Evolutionary conservation across 2,797 vertebrate species (phyloP).

Genomic region (Microtus obscurus): DNA sequence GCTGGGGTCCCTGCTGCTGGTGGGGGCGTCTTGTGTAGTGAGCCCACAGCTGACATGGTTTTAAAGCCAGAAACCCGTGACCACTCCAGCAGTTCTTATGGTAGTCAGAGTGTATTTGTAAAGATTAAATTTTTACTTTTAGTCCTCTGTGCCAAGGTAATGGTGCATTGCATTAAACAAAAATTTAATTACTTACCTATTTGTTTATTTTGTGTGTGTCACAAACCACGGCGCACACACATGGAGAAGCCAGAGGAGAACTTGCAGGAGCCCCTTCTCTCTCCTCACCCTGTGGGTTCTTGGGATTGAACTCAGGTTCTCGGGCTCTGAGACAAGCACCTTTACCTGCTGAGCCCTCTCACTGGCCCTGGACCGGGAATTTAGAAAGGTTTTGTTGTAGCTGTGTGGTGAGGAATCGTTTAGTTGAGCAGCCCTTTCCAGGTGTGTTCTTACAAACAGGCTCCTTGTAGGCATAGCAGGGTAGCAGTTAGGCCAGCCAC

Average conservation of each 20-base stretch:
- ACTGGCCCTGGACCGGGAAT: not conserved
- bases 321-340: not conserved
- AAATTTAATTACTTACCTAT: not conserved
- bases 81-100: not conserved
- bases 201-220: not conserved
- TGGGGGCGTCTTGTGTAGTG: not conserved
- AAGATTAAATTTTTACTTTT: slow-evolving; percentile 41
- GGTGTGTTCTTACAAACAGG: slow-evolving; percentile 34
- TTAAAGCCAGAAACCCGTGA: not conserved
- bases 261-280: not conserved
- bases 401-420: slow-evolving; percentile 12
- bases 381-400: slow-evolving; percentile 39
- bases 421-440: not conserved
- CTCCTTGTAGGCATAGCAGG: slow-evolving; percentile 9
- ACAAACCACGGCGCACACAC: not conserved
- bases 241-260: not conserved
- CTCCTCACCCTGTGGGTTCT: not conserved
- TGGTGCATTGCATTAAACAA: not conserved
- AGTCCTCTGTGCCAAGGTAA: not conserved
- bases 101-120: not conserved
- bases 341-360: not conserved
- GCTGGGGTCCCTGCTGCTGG: not conserved
- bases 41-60: not conserved
- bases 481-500: slow-evolving; percentile 3
- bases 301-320: not conserved